Conservation (phyloP, 2,113 vertebrate species). For the Ciconia stormi region DNA sequence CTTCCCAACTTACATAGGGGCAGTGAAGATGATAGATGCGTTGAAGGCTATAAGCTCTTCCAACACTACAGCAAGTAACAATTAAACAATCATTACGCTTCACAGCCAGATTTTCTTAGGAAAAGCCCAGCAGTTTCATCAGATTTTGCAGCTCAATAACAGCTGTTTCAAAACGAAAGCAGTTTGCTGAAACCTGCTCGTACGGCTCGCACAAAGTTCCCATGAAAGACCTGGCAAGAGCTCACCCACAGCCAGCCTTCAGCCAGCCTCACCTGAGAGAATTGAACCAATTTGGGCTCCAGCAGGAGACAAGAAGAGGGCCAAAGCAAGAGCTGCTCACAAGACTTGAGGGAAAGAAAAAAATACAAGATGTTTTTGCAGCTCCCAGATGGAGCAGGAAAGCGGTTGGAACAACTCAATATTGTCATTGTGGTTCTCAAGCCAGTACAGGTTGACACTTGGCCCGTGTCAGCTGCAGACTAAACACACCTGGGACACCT, state of each 20-base stretch:
- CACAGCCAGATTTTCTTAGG: not conserved
- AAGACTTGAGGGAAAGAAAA: not conserved
- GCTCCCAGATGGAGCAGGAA: not conserved
- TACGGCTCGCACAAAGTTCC: not conserved
- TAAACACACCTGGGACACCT: not conserved
- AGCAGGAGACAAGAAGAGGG: not conserved
- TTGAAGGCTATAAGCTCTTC: not conserved
- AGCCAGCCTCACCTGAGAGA: not conserved
- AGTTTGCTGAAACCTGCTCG: not conserved
- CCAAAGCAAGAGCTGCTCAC: not conserved
- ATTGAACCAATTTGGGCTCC: not conserved
- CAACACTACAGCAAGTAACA: not conserved
- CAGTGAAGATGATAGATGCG: not conserved
- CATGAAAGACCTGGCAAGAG: not conserved
- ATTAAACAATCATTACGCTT: not conserved
- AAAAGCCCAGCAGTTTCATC: not conserved
- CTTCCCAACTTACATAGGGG: not conserved
- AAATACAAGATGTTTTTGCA: not conserved
- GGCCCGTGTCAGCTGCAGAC: not conserved
- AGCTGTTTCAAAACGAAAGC: not conserved
- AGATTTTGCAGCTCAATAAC: not conserved
- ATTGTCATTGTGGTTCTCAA: not conserved
- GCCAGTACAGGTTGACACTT: not conserved
- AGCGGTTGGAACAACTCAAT: not conserved
- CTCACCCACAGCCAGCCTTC: not conserved